Conservation (phyloP, 1,140 invertebrate genomes). For the Papilio helenus region DNA sequence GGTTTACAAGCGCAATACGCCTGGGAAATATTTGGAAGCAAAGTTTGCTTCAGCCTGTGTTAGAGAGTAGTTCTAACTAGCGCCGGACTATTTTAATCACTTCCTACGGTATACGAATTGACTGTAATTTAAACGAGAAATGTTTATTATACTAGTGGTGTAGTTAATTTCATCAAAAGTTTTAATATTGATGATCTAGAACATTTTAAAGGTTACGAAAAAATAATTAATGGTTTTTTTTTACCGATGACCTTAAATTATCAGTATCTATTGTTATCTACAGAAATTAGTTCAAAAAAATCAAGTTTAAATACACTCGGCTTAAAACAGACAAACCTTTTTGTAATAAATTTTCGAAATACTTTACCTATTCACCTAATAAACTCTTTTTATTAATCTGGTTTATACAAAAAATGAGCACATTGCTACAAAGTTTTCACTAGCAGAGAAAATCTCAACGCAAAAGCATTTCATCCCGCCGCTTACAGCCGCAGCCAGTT, state of each 20-base stretch:
- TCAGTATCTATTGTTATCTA: background rate
- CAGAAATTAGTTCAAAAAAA: background rate
- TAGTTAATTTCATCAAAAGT: background rate
- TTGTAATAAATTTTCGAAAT: background rate
- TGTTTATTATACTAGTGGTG: background rate
- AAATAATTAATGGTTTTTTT: background rate
- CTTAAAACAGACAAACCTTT: too few species aligned
- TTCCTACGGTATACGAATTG: slow-evolving; percentile 11
- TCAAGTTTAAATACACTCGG: too few species aligned
- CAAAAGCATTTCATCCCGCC: slow-evolving; percentile 4
- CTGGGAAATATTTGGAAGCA: slow-evolving; percentile 26
- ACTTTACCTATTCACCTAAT: background rate
- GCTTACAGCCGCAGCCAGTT: slow-evolving; percentile 16
- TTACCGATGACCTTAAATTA: background rate
- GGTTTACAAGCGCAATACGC: slow-evolving; percentile 30
- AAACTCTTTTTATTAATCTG: background rate
- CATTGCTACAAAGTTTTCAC: background rate
- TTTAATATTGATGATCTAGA: too few species aligned
- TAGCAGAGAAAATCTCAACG: background rate
- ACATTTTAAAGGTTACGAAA: background rate
- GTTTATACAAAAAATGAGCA: background rate
- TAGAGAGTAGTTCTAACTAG: slow-evolving; percentile 26
- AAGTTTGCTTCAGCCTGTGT: slow-evolving; percentile 30
- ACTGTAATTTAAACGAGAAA: slow-evolving; percentile 23
- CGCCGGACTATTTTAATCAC: slow-evolving; percentile 22